Base-by-base conservation (phyloP, 2,113 vertebrate genomes). In the Rhizomys pruinosus region DNA sequence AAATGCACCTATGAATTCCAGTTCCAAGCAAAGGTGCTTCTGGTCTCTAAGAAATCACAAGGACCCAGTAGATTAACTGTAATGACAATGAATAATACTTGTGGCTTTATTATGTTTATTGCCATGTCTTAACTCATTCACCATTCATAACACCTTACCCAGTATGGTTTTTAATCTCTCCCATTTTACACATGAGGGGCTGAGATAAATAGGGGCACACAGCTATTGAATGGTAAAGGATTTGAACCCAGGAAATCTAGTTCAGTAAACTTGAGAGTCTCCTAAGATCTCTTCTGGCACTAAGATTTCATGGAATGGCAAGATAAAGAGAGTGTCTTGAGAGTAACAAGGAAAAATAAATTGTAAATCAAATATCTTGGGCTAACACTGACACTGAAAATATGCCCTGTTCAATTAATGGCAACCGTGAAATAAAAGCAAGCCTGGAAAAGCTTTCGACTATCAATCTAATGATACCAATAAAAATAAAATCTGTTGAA, bases 401-500 rank as follows among this genome's bases (percentile, higher is more conserved):
- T 23, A 20, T 39, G 13, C 3, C 44, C 20, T 92, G 17, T 86
- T 66, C 34, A 32, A 78, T 78, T 80, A 42, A 57, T 77, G 64
- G 20, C 55, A 95, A 68, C 52, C 84, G 29, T 68, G 57, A 94
- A 88, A 80, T 61, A 81, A 81, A 89, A 72, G 29, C 10, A 61
- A 23, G 17, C 22, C 37, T 90, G 42, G 68, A 6, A 76, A 80
- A 52, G 34, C 17, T 82, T 92, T 79, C 84, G 23, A 80, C 92
- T 84, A 52, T 84, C 61, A 93, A n/a, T 52, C 55, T 55, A 69
- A 34, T 10, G 42, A 71, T 78, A 91, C 34, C 64, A 91, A 34
- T 79, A 64, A 95, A 86, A 89, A 84, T 64, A 90, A 95, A 94
- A 94, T 89, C 32, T 86, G 68, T 86, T 57, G 29, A 94, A 89